Evolutionary conservation across 2,888 invertebrate genomes (phyloP), one percentile per base, ranked within the genome.

Genomic region (Heliconius aoede): DNA sequence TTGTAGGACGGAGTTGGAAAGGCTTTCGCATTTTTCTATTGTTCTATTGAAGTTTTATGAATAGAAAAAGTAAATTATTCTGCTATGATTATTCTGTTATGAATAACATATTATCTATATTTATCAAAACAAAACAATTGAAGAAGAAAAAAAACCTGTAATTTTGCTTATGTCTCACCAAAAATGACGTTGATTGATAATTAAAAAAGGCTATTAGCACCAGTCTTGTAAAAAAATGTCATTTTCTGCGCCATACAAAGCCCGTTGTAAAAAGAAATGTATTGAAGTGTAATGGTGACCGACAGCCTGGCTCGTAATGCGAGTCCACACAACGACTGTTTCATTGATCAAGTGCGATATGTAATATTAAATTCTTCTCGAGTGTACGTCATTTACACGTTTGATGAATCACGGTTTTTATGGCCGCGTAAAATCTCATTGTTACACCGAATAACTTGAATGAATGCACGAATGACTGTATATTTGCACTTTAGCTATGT

Each of bases 381-480:
- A 60, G 64, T 51, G 46, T 72, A 76, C 76, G 78, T 73, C 72
- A 76, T 76, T 72, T 62, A 71, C 67, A 72, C 74, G 65, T 76
- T 61, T 62, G 76, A 67, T 78, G 76, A 76, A 65, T 79, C 69
- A 78, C 67, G 62, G 28, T 36, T 68, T 73, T 77, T 77, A 75
- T 65, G 40, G 69, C 64, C 65, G 61, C 64, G 72, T 40, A 75
- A 67, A 76, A 78, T 76, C 62, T 74, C 62, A 72, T 72, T 72
- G 71, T 78, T 65, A 76, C 72, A 26, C 76, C 60, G 65, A 75
- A 76, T 74, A 55, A 69, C 55, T 28, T 61, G 60, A 76, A 76
- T 76, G 73, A 58, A 64, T 36, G 77, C 69, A 75, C 60, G 65
- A 69, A 74, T 73, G 72, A 72, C 58, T 73, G 62, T 58, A 74